Evolutionary conservation across 2,113 vertebrate species (phyloP).

Genomic region (Macquaria ambigua): DNA sequence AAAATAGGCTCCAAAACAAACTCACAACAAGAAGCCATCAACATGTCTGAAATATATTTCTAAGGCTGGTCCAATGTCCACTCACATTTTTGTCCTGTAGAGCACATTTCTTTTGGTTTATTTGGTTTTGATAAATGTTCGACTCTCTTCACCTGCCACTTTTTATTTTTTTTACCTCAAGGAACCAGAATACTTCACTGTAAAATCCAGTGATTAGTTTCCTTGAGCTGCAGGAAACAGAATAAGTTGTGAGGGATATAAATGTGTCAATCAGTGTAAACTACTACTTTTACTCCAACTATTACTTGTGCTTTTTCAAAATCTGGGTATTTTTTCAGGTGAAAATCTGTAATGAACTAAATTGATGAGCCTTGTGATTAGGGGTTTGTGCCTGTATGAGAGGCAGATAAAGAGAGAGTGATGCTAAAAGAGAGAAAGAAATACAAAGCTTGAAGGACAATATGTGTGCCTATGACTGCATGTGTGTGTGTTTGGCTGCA

Average conservation of each 20-base stretch:
- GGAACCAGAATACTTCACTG: background rate
- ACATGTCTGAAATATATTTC: background rate
- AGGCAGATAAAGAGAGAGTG: slow-evolving; percentile 11
- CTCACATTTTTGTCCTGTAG: background rate
- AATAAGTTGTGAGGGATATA: background rate
- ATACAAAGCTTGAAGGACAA: slow-evolving; percentile 62
- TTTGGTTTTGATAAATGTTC: background rate
- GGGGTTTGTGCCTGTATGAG: background rate
- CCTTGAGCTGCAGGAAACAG: background rate
- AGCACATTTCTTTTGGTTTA: background rate
- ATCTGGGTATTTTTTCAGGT: background rate
- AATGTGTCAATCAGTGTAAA: background rate
- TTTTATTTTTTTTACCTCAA: background rate
- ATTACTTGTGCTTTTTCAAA: slow-evolving; percentile 3
- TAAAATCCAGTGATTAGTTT: background rate
- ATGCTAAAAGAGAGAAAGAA: slow-evolving; percentile 38
- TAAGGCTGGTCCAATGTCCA: background rate
- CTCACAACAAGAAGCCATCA: slow-evolving; percentile 1
- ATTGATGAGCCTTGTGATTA: slow-evolving; percentile 3
- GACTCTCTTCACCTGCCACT: background rate
- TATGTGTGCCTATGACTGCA: slow-evolving; percentile 48
- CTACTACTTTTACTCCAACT: background rate
- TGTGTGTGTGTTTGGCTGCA: slow-evolving; percentile 42
- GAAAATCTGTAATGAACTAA: background rate
- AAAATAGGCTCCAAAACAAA: background rate